Percentiles rank a stretch among this genome's conserved stretches.
Evolutionary conservation across 1,140 invertebrate species (phyloP).

Genomic region (Protaetia brevitarsis): DNA sequence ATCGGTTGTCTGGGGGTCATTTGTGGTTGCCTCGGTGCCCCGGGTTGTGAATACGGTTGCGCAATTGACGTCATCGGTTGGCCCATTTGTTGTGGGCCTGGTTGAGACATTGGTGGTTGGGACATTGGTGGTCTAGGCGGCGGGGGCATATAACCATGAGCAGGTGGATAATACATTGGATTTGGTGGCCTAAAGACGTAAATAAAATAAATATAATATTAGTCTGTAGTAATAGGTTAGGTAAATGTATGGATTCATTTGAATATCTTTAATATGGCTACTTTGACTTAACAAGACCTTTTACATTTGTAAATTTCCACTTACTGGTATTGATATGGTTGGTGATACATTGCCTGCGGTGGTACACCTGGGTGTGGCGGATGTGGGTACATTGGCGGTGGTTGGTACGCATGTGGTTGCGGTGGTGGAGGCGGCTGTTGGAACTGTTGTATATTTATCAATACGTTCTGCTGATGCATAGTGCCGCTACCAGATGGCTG

Average conservation of each 20-base stretch:
- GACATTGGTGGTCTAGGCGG: conserved; percentile 46
- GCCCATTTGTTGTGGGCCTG: conserved; percentile 36
- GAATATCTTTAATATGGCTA: not conserved
- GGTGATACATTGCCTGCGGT: conserved; percentile 39
- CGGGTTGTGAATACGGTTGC: conserved; percentile 31
- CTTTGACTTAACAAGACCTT: not conserved
- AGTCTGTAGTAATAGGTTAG: too few species aligned
- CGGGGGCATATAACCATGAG: conserved; percentile 48
- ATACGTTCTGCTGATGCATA: conserved; percentile 48
- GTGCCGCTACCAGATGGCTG: conserved; percentile 36
- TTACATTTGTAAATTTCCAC: conserved; percentile 25
- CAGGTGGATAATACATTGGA: conserved; percentile 43
- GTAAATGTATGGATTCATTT: not conserved
- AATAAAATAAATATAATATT: conserved; percentile 14
- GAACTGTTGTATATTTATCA: conserved; percentile 49
- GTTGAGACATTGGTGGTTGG: conserved; percentile 48
- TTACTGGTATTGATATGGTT: conserved; percentile 46
- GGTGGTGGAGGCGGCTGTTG: conserved; percentile 40
- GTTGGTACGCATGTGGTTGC: conserved; percentile 36
- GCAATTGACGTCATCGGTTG: conserved; percentile 38
- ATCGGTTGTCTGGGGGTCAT: conserved; percentile 32
- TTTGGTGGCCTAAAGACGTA: conserved; percentile 40
- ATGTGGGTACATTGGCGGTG: conserved; percentile 32
- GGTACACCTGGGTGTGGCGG: conserved; percentile 37
- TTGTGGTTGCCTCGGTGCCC: conserved; percentile 26